Conservation (phyloP, 2,888 invertebrate species). For the Sclerodermus sp. region DNA sequence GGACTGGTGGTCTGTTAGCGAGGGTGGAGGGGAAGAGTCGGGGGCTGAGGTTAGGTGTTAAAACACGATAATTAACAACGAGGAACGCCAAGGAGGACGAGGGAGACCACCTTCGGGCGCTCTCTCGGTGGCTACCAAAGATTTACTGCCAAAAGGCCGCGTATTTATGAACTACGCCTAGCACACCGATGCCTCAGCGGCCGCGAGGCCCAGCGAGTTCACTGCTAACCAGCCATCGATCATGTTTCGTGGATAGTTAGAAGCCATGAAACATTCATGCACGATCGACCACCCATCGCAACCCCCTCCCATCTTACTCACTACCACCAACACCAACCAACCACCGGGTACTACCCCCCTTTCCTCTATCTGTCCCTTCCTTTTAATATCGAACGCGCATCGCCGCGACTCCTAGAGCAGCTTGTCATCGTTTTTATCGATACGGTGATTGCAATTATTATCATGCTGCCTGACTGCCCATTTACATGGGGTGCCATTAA, state of each 20-base stretch:
- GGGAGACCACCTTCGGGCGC: slow-evolving; percentile 47
- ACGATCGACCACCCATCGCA: slow-evolving; percentile 44
- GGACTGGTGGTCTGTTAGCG: no score
- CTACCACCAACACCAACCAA: slow-evolving; percentile 5
- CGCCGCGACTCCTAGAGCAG: no score
- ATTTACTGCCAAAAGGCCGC: slow-evolving; percentile 54
- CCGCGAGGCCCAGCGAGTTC: slow-evolving; percentile 32
- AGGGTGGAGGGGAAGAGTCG: slow-evolving; percentile 25
- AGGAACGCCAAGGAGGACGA: slow-evolving; percentile 39
- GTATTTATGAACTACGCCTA: slow-evolving; percentile 56
- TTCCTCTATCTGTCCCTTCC: no score
- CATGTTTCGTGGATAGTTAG: slow-evolving; percentile 52
- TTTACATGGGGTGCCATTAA: no score
- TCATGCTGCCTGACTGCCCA: no score
- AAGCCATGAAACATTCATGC: slow-evolving; percentile 52
- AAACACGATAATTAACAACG: slow-evolving; percentile 58
- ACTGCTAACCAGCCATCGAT: slow-evolving; percentile 52
- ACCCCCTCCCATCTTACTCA: slow-evolving; percentile 21
- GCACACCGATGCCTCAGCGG: slow-evolving; percentile 21
- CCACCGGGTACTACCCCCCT: not conserved
- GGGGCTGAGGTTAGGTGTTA: slow-evolving; percentile 48
- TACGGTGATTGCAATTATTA: no score
- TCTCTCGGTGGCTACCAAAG: slow-evolving; percentile 49
- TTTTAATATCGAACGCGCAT: no score
- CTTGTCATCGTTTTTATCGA: no score